Evolutionary conservation across 2,797 vertebrate species (phyloP), one percentile per base, ranked within the genome.

Genomic region (Columba guinea): DNA sequence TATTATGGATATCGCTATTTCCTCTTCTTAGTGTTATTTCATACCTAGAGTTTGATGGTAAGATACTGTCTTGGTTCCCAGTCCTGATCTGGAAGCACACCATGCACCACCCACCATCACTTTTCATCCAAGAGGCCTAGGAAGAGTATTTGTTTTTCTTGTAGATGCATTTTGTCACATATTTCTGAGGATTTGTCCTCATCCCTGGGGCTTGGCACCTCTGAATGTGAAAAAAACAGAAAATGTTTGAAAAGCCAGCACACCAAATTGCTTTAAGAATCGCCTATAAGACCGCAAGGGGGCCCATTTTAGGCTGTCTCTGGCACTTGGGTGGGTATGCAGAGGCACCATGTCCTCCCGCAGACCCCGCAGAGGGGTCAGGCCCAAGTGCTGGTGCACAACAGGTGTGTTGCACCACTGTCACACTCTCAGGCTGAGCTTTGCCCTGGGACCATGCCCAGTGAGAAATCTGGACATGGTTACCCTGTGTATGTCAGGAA

Each of bases 301-400:
- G 44, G 16, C 34, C 13, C 16, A 21, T 30, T 75, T 58, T 37
- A 60, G 55, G 41, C 16, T 79, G 6, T 20, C 17, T 73, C 51
- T 78, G 74, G 11, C n/a, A 26, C 49, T 52, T 22, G 41, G 10
- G 21, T 0, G 0, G 11, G 5, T 59, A 32, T 2, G 1, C 44
- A 76, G 62, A 82, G 13, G 5, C 32, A 63, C 30, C n/a, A 32
- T 0, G 0, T 82, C 20, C 7, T 14, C 56, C 46, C 26, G 59
- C 46, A 65, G 51, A 34, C 55, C 55, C 55, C 7, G 24, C 63
- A 75, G 53, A 68, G 46, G 22, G 14, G 22, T 53, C 49, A 60
- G 30, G 13, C 28, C 32, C 0, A 0, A 23, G 15, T 2, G 8
- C 10, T 58, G 63, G 48, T 46, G 59, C 23, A 41, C 5, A 17